phyloP scores from a whole-genome alignment of 92 coral and sea anemone species.

The Diadumene lineata region DNA sequence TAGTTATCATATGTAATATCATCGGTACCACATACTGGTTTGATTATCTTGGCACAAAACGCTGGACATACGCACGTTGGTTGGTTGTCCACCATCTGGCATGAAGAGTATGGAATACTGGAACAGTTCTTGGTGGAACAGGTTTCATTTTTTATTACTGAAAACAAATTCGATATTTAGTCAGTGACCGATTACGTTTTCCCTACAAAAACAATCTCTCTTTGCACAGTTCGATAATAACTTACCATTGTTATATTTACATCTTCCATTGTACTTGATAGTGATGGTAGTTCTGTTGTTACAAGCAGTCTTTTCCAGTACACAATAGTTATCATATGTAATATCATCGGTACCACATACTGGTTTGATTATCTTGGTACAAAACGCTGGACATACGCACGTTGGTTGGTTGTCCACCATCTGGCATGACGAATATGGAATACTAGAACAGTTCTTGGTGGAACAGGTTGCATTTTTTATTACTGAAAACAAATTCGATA shows the following conservation, averaged over 20 bases:
- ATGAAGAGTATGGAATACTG: neutral
- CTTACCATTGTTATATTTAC: neutral
- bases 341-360: conserved; percentile 18
- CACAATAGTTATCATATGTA: conserved; percentile 13
- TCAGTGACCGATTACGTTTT: too few relatives aligned
- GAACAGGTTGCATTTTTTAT: neutral
- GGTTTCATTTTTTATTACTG: neutral
- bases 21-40: conserved; percentile 21
- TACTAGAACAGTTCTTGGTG: neutral
- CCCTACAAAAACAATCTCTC: too few relatives aligned
- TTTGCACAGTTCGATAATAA: neutral
- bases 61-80: neutral
- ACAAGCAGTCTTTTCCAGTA: conserved; percentile 9
- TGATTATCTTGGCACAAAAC: conserved; percentile 1
- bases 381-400: neutral
- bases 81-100: neutral
- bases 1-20: conserved; percentile 10
- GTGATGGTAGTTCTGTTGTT: neutral
- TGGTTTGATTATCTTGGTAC: conserved; percentile 7
- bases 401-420: neutral
- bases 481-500: too few relatives aligned
- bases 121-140: neutral
- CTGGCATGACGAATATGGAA: neutral
- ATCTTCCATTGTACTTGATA: neutral
- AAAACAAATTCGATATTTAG: neutral